Conservation (phyloP, 2,888 invertebrate genomes). For the Chorisops tibialis region DNA sequence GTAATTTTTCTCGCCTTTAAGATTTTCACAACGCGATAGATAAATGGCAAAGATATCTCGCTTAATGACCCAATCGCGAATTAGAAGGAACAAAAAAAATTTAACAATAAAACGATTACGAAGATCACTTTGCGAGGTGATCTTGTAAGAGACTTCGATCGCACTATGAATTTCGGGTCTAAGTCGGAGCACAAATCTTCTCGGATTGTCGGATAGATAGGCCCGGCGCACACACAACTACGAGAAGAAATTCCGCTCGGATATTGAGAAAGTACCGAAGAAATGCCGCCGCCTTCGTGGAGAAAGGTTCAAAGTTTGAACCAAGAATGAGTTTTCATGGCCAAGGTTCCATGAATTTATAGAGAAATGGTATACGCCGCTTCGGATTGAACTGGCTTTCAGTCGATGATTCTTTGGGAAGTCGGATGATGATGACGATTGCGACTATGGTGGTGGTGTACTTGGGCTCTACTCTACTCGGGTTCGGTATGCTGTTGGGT, state of each 20-base stretch:
- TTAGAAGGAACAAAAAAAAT: no score
- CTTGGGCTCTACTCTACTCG: not conserved
- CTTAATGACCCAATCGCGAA: not conserved
- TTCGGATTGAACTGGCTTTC: conserved; percentile 14
- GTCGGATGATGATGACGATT: not conserved
- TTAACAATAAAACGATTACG: not conserved
- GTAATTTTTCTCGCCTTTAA: not conserved
- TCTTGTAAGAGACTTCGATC: no score
- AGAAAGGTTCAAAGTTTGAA: conserved; percentile 49
- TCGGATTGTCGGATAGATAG: no score
- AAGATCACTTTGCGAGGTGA: no score
- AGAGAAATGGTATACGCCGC: conserved; percentile 44
- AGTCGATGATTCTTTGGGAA: not conserved
- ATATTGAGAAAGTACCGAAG: not conserved
- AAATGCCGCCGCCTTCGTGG: conserved; percentile 27
- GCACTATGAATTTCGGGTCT: no score
- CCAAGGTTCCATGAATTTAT: conserved; percentile 53
- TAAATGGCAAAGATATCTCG: not conserved
- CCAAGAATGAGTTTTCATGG: conserved; percentile 52
- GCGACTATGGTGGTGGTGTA: conserved; percentile 7
- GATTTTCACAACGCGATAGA: no score
- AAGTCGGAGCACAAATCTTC: no score
- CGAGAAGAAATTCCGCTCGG: no score
- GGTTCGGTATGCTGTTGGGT: not conserved
- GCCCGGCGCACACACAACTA: no score